Base-by-base conservation (phyloP, 2,113 vertebrate species). In the Vidua chalybeata region DNA sequence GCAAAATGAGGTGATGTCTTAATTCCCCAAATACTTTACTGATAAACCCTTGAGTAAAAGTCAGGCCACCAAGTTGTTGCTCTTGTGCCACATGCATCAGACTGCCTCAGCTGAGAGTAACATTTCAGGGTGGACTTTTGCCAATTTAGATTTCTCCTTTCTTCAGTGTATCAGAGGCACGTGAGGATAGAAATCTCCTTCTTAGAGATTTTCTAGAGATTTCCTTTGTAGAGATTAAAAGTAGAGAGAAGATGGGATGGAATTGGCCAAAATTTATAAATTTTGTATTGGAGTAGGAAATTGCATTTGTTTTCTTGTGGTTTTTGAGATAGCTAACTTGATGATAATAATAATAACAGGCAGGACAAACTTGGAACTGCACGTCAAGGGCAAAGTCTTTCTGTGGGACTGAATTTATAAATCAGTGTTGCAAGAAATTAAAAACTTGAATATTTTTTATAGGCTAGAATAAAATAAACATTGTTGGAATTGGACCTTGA, bases 61-160 rank as follows among this genome's bases (percentile, higher is more conserved):
- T 67, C 27, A 85, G 22, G 31, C 24, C 78, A 84, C 41, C n/a
- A 78, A 54, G 22, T 14, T 49, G 31, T 24, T 0, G 0, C 11
- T 58, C 31, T 61, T 35, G 3, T 49, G 31, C 37, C 27, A 55
- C 0, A 0, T 3, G 5, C 27, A 30, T 2, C 55, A 71, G 28
- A 45, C 9, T 56, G n/a, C 20, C 22, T 69, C 46, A 15, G 63
- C 35, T 5, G 18, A n/a, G 9, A 63, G 51, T 26, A 37, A 33
- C 17, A 33, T 23, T 77, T 73, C 59, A 33, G 43, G 8, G 7
- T 19, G 15, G 7, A 69, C 10, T 2, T 64, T 66, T 73, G 30
- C 10, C 23, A 62, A 3, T 77, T 30, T 15, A n/a, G 16, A 31
- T 43, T 2, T 4, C 27, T 69, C 54, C 23, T 68, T 83, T 89